These are phyloP conservation scores for Tachina lurida DNA, from an alignment of 2,888 invertebrate genomes.

Conservation along the genomic window DNA sequence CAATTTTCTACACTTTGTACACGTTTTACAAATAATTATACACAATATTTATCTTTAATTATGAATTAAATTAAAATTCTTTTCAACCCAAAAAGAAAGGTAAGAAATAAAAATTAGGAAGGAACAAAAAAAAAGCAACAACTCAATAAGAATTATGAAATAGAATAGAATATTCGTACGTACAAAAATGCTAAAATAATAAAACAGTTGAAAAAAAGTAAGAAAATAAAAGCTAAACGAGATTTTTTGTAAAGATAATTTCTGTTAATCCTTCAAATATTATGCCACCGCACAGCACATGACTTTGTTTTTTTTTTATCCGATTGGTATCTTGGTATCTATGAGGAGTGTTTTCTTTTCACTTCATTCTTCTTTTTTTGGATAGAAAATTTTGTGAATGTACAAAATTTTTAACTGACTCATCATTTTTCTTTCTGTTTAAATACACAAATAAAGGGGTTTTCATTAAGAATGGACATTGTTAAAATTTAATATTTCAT, in stretches of 20 bases:
- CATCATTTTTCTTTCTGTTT: slow-evolving; percentile 62
- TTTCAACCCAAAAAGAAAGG: not conserved
- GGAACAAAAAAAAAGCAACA: slow-evolving; percentile 10
- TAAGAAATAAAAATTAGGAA: not conserved
- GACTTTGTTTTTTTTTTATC: slow-evolving; percentile 4
- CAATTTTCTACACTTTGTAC: slow-evolving; percentile 23
- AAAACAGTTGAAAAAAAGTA: not conserved
- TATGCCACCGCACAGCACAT: slow-evolving; percentile 42
- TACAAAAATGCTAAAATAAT: slow-evolving; percentile 27
- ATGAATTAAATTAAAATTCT: slow-evolving; percentile 68
- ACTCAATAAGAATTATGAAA: slow-evolving; percentile 44
- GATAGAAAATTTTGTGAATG: not conserved
- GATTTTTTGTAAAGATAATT: slow-evolving; percentile 44
- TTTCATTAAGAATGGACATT: too few species aligned
- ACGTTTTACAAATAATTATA: slow-evolving; percentile 62
- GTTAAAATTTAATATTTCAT: too few species aligned
- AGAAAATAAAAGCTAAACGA: not conserved
- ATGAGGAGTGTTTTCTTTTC: not conserved
- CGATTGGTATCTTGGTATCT: slow-evolving; percentile 1
- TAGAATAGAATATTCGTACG: not conserved
- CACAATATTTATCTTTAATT: slow-evolving; percentile 70
- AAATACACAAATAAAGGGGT: slow-evolving; percentile 21
- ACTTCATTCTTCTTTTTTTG: not conserved
- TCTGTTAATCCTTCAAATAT: slow-evolving; percentile 64
- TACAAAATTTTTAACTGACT: slow-evolving; percentile 60